phyloP scores from a whole-genome alignment of 1,140 invertebrate genomes.

The Magallana ariakensis region DNA sequence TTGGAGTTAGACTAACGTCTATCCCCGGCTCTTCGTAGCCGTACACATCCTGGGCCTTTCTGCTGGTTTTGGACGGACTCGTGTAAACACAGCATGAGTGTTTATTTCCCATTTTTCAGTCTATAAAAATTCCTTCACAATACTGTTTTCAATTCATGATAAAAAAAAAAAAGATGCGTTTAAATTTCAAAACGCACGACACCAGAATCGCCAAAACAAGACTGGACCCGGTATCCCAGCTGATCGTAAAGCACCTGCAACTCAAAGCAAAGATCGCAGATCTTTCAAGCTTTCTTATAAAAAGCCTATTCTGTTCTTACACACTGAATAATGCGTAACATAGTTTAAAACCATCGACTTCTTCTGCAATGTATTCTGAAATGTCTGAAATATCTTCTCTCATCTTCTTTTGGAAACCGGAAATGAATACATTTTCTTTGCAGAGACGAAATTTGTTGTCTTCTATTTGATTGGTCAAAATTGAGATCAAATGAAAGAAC shows the following conservation, averaged over 20 bases:
- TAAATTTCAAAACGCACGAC: neutral
- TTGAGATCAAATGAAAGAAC: neutral
- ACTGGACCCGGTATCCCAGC: neutral
- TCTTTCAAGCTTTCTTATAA: neutral
- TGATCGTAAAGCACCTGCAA: conserved; percentile 1
- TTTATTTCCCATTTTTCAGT: conserved; percentile 41
- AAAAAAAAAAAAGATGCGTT: neutral
- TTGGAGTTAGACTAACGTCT: conserved; percentile 35
- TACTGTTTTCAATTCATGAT: neutral
- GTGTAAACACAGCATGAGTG: conserved; percentile 39
- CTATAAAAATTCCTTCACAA: neutral
- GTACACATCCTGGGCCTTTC: conserved; percentile 30
- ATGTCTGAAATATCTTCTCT: neutral
- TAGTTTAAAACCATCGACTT: neutral
- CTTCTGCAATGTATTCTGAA: neutral
- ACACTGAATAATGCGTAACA: neutral
- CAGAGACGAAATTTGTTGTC: neutral
- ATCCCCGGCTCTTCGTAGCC: neutral
- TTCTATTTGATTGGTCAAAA: conserved; percentile 2
- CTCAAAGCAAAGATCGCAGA: neutral
- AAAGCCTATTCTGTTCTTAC: neutral
- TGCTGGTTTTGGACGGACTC: conserved; percentile 29
- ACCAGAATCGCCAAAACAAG: neutral
- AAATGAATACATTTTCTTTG: conserved; percentile 21
- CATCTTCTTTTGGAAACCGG: conserved; percentile 25